Evolutionary conservation across 2,113 vertebrate species (phyloP).

Genomic region (Ammospiza caudacuta): DNA sequence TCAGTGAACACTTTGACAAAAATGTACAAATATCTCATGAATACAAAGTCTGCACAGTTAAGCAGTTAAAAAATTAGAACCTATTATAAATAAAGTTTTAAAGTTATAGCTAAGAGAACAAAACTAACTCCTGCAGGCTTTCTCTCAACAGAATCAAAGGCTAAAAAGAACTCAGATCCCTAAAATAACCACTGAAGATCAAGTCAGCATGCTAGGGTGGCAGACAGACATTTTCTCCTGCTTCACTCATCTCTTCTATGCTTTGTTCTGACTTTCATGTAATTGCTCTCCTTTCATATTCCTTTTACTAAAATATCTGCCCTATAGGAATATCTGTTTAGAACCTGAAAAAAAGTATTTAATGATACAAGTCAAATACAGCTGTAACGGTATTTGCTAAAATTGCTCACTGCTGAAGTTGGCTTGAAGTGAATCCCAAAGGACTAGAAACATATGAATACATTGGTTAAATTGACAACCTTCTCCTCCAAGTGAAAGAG

Average conservation of each 20-base stretch:
- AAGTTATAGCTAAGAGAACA: not conserved
- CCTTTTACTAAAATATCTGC: not conserved
- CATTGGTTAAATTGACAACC: not conserved
- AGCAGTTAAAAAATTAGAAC: not conserved
- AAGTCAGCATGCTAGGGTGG: not conserved
- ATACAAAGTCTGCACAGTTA: not conserved
- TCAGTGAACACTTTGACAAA: not conserved
- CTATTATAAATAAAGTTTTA: not conserved
- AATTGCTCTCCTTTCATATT: not conserved
- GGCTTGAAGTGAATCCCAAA: not conserved
- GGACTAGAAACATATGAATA: not conserved
- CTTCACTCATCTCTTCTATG: not conserved
- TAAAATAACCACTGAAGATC: not conserved
- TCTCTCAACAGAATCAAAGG: not conserved
- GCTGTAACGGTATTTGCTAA: not conserved
- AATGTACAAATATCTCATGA: not conserved
- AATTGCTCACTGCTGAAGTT: not conserved
- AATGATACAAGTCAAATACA: not conserved
- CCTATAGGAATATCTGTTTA: not conserved
- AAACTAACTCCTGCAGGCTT: not conserved
- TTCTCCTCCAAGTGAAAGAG: not conserved
- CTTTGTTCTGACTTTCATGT: not conserved
- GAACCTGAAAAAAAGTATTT: not conserved
- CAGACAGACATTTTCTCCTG: not conserved
- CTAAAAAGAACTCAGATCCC: not conserved